Evolutionary conservation across 1,140 invertebrate genomes (phyloP), one percentile per base, ranked within the genome.

Genomic region (Bombus confusus): DNA sequence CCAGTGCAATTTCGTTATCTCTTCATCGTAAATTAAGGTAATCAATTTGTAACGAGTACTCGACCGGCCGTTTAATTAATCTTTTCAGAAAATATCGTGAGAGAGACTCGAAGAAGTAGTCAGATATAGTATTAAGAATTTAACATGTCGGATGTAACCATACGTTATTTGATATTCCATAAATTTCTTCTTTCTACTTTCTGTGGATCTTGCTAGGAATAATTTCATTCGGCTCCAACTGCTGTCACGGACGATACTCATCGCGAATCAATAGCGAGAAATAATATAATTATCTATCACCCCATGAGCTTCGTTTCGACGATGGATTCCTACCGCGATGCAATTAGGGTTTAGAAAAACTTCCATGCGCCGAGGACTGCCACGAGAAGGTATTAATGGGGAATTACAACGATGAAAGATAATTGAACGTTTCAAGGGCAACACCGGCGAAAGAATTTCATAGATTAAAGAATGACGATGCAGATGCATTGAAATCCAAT

Each of bases 251-350:
- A 62, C 59, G 28, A 62, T 62, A n/a, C 3, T 3, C 10, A 28
- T 62, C 12, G 28, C 59, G 59, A 62, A 62, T 62, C 59, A 62
- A 62, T 62, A 62, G 59, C 28, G 25, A n/a, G 25, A 62, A 62
- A n/a, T 62, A n/a, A n/a, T 62, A 62, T 62, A 62, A 62, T 62
- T 62, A 62, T n/a, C 59, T n/a, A 62, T 62, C 59, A n/a, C 28
- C 59, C 12, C 59, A 13, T 12, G 59, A 62, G 59, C 12, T 62
- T 62, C 59, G 10, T n/a, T n/a, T 62, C 59, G 59, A 62, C 59
- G 28, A 62, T n/a, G 28, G 59, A 62, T 62, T 62, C 59, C 59
- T n/a, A 62, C 59, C 59, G 59, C 59, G 59, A 28, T 62, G 59
- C 28, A 62, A 62, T 62, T 62, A n/a, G 28, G 12, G 28, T n/a